Base-by-base conservation (phyloP, 92 coral and sea anemone species). In the Palythoa heliodiscus region DNA sequence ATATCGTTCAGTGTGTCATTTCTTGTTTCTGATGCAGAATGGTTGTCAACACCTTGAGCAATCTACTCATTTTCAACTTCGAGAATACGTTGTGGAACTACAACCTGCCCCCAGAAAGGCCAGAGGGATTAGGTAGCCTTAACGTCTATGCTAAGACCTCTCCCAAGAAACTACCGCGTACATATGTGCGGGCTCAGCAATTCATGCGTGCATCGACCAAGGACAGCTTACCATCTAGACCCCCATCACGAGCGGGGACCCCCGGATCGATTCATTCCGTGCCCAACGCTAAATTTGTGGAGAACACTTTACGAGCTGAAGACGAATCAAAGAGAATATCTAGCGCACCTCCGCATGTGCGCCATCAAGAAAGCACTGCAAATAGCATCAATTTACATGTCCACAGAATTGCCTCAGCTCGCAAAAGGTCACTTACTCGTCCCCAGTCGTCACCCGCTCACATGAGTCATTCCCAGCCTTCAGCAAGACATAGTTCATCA, bases 371-470 rank as follows among this genome's bases (percentile, higher is more conserved):
- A 38, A 91, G 98, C 81, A 94, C 98, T 52, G 82, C 89, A 19
- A 89, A 83, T 76, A 95, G 98, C 82, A 95, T 97, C 74, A 88
- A 78, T 47, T 89, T 86, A 52, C 99, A 97, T 76, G 98, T 97
- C 85, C 94, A 80, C 29, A 89, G 99, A 55, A 81, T 97, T 61
- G 47, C 73, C 23, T 90, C 83, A 11, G 95, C 98, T 10, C 91
- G 95, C 58, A 87, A 86, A 66, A 39, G 73, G 20, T 60, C 81
- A 70, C 82, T 63, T 19, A 15, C 78, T 39, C 96, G 99, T 52
- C 99, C 99, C 38, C 97, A 91, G 85, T 97, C 99, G 37, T 97
- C 99, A 19, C 99, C 99, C 52, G 93, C 95, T 17, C 74, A 90
- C 66, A 82, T 91, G 40, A 70, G 78, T 19, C 92, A 84, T 24